Conservation (phyloP, 2,888 invertebrate genomes). For the Drosophila affinis region DNA sequence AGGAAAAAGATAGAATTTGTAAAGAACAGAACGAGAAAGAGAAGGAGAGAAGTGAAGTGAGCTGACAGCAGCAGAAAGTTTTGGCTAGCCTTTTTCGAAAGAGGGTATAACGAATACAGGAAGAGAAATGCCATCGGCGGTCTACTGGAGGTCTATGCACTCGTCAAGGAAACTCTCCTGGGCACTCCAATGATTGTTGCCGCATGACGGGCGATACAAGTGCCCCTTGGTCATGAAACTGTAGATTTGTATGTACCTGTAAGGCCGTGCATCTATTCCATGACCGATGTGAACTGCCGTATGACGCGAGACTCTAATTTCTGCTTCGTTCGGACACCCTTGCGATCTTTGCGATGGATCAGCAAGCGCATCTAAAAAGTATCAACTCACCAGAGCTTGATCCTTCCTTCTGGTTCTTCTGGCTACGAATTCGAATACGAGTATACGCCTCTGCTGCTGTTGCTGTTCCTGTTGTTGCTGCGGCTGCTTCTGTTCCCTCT, state of each 20-base stretch:
- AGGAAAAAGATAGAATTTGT: not conserved
- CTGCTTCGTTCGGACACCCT: too few relatives aligned
- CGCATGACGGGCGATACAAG: too few relatives aligned
- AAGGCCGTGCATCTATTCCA: too few relatives aligned
- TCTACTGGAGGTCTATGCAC: too few relatives aligned
- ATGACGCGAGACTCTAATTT: too few relatives aligned
- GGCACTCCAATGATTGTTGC: too few relatives aligned
- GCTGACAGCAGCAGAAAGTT: constrained; percentile 61
- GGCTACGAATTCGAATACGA: not conserved
- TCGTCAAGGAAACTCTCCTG: too few relatives aligned
- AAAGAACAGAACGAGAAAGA: not conserved
- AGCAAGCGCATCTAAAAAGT: not conserved
- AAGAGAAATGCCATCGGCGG: not conserved
- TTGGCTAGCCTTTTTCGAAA: constrained; percentile 59
- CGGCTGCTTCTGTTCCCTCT: not conserved
- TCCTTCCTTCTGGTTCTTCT: not conserved
- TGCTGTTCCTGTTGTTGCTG: not conserved
- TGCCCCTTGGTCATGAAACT: too few relatives aligned
- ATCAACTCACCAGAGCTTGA: not conserved
- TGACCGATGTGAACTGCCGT: too few relatives aligned
- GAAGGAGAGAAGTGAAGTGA: constrained; percentile 24
- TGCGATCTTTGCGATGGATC: not conserved
- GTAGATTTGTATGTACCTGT: too few relatives aligned
- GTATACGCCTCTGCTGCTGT: not conserved
- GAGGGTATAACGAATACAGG: not conserved